These are phyloP conservation scores for Smutsia gigantea DNA, from an alignment of 2,797 vertebrate species.

Conservation along the genomic window DNA sequence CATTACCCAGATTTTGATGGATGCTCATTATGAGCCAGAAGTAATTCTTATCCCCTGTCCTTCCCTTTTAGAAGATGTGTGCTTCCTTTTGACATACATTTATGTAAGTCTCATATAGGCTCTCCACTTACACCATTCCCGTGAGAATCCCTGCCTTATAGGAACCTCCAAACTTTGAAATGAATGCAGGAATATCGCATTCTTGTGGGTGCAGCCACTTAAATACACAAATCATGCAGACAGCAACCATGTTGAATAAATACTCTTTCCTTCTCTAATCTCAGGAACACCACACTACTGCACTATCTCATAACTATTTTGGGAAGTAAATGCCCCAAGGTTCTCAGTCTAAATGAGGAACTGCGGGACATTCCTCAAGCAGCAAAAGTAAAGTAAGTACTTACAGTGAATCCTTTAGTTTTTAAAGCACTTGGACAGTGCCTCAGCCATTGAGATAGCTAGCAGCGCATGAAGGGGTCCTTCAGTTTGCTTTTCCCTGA, in stretches of 20 bases:
- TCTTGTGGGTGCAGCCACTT: not conserved
- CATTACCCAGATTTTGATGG: not conserved
- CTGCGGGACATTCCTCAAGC: conserved; percentile 93
- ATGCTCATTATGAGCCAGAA: not conserved
- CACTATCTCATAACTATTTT: conserved; percentile 99
- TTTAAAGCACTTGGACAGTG: not conserved
- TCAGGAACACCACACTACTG: conserved; percentile 97
- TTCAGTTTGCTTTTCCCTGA: conserved; percentile 21
- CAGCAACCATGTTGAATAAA: not conserved
- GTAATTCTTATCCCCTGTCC: not conserved
- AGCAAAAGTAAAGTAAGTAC: conserved; percentile 98
- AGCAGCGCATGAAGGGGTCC: not conserved
- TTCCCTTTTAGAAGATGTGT: not conserved
- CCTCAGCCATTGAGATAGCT: not conserved
- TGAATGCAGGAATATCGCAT: not conserved
- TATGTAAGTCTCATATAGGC: not conserved
- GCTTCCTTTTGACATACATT: not conserved
- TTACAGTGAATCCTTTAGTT: not conserved
- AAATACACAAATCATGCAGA: not conserved
- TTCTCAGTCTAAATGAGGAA: conserved; percentile 94
- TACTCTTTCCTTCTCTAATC: conserved; percentile 35
- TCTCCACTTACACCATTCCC: not conserved
- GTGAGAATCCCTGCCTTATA: not conserved
- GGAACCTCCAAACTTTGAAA: not conserved
- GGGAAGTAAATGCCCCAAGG: conserved; percentile 98